Evolutionary conservation across 2,797 vertebrate genomes (phyloP), one percentile per base, ranked within the genome.

Genomic region (Callimico goeldii): DNA sequence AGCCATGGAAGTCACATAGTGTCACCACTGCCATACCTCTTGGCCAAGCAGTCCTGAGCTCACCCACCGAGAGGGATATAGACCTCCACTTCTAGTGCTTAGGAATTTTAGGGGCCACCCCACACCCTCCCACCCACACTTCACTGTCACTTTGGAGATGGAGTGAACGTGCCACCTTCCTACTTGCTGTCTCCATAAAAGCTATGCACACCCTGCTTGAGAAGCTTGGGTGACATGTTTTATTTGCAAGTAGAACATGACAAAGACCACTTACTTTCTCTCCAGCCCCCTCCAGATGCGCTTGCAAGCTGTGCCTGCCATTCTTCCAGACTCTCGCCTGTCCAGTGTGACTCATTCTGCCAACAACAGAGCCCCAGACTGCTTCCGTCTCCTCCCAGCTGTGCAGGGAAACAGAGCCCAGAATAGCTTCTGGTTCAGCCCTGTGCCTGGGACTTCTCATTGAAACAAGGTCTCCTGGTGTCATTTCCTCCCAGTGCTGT

Each of bases 1-100:
- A 6, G 39, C n/a, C 57, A 39, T 26, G 41, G 73, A 46, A 36
- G 55, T 28, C 41, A 30, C 52, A 30, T 19, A 43, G 26, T 7
- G 33, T 39, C 36, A 48, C n/a, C 30, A 50, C 28, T 48, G 36
- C 24, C n/a, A 5, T 13, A 6, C 28, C 10, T 80, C 11, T 58
- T 6, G 4, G 15, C 20, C n/a, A 70, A 88, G 72, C 61, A 30
- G 46, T 41, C 73, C 20, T 41, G n/a, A 17, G 33, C 26, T 61
- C 55, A 41, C n/a, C 70, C 57, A 0, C 2, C 61, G 93, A 92
- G 61, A 81, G 72, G 58, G 81, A 94, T 19, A 84, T 4, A 96
- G 92, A 96, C 33, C 77, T 96, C 61, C 64, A 43, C 79, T 72
- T 83, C 64, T 76, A 96, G 77, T 93, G 10, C 0, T 95, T 64